Base-by-base conservation (phyloP, 2,113 vertebrate genomes). In the Chaetodon trifascialis region DNA sequence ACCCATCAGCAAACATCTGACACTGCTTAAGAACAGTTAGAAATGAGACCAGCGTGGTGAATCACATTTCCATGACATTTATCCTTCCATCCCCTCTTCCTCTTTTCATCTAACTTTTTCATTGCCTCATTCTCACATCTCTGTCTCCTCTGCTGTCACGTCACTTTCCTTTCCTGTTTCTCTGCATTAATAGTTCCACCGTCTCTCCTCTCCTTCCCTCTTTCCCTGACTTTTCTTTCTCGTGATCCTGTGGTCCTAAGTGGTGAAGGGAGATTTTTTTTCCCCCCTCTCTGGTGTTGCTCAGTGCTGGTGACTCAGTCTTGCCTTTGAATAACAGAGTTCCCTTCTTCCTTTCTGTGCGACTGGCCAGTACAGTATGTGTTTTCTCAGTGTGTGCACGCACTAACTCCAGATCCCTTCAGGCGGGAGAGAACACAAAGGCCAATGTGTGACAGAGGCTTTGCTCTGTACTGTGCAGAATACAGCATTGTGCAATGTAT, bases 281-380 rank as follows among this genome's bases (percentile, higher is more conserved):
- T 80, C 80, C 30, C n/a, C 80, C 59, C 79, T 81, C 73, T 76
- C 73, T 56, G 56, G 60, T 47, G 64, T 70, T 84, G 58, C 78
- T 89, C 76, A 23, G 46, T 38, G 52, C 69, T 47, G 46, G 79
- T 92, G 87, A 92, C 90, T 93, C 92, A 91, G 70, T 88, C 73
- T 87, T 88, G 73, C 89, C 90, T 83, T 62, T 85, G 73, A 84
- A 85, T 72, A 90, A 88, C 78, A 88, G 80, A 86, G 85, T 87
- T 88, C 77, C 83, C 73, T 83, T 91, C 73, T 85, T 86, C 64
- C 85, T 87, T 23, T 84, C 58, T 83, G 81, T 23, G 5, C 17
- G 51, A 69, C 10, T n/a, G 17, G 56, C 49, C 36, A 46, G 12
- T 65, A 52, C 44, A 54, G 21, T 65, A 17, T 55, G 73, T 67